A percentile compares a stretch with the other conserved stretches of the same genome.
Evolutionary conservation across 2,113 vertebrate species (phyloP).

Genomic region (Corythoichthys intestinalis): DNA sequence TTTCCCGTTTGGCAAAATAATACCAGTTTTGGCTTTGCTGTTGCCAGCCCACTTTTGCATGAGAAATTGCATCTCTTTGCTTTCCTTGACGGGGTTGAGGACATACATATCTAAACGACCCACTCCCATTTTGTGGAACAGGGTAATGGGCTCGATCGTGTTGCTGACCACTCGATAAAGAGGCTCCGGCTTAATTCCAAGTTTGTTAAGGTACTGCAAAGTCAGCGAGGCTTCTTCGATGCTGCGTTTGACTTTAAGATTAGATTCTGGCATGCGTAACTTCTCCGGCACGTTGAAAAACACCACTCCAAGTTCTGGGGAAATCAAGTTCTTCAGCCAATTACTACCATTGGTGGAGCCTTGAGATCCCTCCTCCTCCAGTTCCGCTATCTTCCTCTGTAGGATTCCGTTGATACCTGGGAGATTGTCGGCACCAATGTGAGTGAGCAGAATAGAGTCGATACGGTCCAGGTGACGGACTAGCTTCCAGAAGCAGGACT

Average conservation of each 20-base stretch:
- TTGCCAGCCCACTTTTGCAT: constrained; percentile 99
- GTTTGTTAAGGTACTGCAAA: constrained; percentile 86
- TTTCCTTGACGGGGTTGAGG: constrained; percentile 94
- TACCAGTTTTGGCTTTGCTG: constrained; percentile 96
- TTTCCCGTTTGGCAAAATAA: constrained; percentile 88
- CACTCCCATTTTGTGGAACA: constrained; percentile 98
- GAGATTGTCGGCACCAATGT: constrained; percentile 96
- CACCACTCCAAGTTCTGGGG: constrained; percentile 93
- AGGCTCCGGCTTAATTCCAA: constrained; percentile 88
- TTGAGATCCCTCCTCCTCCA: constrained; percentile 91
- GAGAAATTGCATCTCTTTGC: constrained; percentile 98
- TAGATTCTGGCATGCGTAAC: constrained; percentile 87
- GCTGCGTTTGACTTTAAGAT: constrained; percentile 91
- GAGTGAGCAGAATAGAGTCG: constrained; percentile 91
- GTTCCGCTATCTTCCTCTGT: constrained; percentile 93
- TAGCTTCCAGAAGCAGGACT: constrained; percentile 98
- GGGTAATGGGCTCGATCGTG: constrained; percentile 89
- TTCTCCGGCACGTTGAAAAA: constrained; percentile 98
- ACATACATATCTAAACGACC: constrained; percentile 95
- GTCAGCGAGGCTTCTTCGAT: constrained; percentile 94
- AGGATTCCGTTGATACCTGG: constrained; percentile 96
- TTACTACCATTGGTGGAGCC: constrained; percentile 90
- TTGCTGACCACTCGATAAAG: constrained; percentile 88
- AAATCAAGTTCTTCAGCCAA: constrained; percentile 98
- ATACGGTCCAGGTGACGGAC: constrained; percentile 95